Percentiles rank a stretch among this genome's conserved stretches.
Conservation (phyloP, 2,797 vertebrate genomes). For the Valencia hispanica region DNA sequence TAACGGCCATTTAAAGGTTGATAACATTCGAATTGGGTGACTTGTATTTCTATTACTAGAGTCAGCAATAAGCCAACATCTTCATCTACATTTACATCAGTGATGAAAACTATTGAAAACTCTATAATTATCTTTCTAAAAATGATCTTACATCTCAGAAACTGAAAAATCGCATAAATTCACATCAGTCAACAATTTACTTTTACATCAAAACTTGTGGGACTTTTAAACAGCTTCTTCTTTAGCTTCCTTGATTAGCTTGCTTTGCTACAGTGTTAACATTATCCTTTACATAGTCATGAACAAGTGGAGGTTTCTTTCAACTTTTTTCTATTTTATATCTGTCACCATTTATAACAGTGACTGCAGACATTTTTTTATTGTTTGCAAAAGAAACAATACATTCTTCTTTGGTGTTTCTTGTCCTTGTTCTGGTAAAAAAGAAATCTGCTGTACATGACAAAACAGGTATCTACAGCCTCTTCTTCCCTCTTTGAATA, state of each 20-base stretch:
- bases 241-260: neutral
- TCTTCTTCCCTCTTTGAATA: constrained; percentile 64
- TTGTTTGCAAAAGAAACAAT: neutral
- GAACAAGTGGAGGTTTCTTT: neutral
- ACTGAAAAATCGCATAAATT: neutral
- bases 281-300: neutral
- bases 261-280: neutral
- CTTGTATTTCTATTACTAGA: too few relatives aligned
- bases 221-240: neutral
- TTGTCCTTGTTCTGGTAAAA: neutral
- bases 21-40: too few relatives aligned
- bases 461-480: constrained; percentile 9
- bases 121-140: neutral
- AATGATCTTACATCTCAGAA: neutral
- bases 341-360: neutral
- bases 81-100: neutral
- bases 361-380: neutral
- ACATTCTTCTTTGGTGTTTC: neutral
- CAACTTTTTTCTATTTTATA: neutral
- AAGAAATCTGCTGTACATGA: neutral
- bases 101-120: neutral
- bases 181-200: neutral
- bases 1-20: too few relatives aligned
- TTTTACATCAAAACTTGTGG: neutral
- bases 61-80: neutral